Evolutionary conservation across 1,140 invertebrate genomes (phyloP).

Genomic region (Drosophila oshimai): DNA sequence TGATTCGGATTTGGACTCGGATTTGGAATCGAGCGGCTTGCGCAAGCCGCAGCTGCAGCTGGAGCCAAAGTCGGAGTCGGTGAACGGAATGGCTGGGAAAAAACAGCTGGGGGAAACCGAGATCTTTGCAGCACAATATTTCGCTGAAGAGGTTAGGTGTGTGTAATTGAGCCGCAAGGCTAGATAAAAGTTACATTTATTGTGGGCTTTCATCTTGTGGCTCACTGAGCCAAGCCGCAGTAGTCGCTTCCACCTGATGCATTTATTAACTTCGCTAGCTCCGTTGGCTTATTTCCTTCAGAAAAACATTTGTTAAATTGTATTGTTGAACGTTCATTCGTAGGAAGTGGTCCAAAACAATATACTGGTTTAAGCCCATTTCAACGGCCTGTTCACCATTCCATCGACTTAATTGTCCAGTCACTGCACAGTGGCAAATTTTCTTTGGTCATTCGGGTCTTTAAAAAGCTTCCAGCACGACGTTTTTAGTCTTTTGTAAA

Average conservation of each 20-base stretch:
- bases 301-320: too few relatives aligned
- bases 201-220: not conserved
- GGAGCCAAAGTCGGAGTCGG: not conserved
- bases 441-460: not conserved
- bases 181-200: not conserved
- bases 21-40: too few relatives aligned
- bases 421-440: not conserved
- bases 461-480: not conserved
- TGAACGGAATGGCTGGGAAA: not conserved
- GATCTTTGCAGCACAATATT: not conserved
- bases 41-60: constrained; percentile 7
- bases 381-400: too few relatives aligned
- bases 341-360: too few relatives aligned
- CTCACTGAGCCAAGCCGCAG: not conserved
- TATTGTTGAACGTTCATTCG: too few relatives aligned
- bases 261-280: not conserved
- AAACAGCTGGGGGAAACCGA: not conserved
- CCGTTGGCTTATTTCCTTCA: not conserved
- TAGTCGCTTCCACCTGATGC: not conserved
- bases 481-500: not conserved
- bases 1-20: too few relatives aligned
- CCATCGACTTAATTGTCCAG: not conserved
- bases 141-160: not conserved
- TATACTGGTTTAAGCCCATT: too few relatives aligned
- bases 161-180: not conserved